Evolutionary conservation across 1,140 invertebrate genomes (phyloP).

Genomic region (Zeugodacus cucurbitae): DNA sequence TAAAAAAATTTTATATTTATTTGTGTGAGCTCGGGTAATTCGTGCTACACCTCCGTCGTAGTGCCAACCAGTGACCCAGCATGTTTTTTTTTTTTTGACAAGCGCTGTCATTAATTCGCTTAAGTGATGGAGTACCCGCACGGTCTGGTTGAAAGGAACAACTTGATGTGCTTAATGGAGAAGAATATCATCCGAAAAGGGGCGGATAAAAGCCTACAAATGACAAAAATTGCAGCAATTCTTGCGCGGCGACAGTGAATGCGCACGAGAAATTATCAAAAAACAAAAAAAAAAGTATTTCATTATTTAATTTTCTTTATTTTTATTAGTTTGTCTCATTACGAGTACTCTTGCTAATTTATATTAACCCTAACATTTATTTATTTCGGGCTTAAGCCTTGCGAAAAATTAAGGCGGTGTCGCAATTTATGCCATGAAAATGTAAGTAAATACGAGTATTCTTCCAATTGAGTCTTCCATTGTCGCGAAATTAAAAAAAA

Average conservation of each 20-base stretch:
- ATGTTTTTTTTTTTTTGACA: background rate
- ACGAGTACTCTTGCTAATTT: background rate
- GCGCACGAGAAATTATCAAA: background rate
- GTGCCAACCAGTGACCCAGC: background rate
- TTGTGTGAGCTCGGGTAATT: background rate
- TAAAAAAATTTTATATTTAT: background rate
- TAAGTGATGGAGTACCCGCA: background rate
- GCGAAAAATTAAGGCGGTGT: too few relatives aligned
- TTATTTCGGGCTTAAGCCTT: too few relatives aligned
- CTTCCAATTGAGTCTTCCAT: too few relatives aligned
- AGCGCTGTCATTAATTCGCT: slow-evolving; percentile 12
- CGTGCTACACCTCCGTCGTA: background rate
- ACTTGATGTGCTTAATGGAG: background rate
- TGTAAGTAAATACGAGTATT: too few relatives aligned
- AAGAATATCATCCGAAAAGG: background rate
- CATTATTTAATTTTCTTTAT: background rate
- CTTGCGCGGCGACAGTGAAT: background rate
- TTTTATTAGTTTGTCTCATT: background rate
- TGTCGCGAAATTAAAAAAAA: too few relatives aligned
- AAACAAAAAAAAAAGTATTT: background rate
- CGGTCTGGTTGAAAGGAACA: background rate
- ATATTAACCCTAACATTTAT: background rate
- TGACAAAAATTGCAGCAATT: background rate
- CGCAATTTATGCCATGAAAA: too few relatives aligned
- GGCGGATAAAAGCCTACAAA: background rate